Conservation (phyloP, 1,140 invertebrate genomes). For the Solenopsis invicta region DNA sequence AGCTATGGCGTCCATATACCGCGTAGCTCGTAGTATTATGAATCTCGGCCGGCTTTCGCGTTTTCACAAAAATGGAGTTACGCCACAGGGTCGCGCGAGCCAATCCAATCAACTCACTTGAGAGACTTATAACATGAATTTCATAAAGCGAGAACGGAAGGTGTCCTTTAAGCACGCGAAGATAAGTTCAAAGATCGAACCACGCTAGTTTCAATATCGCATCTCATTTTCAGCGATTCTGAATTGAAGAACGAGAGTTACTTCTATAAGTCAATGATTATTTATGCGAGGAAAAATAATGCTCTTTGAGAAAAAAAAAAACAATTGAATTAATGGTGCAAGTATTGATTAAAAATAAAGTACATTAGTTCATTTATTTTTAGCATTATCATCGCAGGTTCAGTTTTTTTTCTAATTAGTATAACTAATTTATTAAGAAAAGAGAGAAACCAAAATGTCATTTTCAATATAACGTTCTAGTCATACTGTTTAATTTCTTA, state of each 20-base stretch:
- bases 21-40: slow-evolving; percentile 34
- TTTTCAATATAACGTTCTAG: not conserved
- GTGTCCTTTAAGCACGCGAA: slow-evolving; percentile 8
- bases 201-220: not conserved
- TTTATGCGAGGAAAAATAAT: slow-evolving; percentile 36
- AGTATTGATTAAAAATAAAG: not conserved
- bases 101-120: slow-evolving; percentile 72
- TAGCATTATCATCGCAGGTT: not conserved
- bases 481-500: not conserved
- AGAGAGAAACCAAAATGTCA: not conserved
- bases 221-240: not conserved
- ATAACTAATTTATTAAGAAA: too few relatives aligned
- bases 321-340: not conserved
- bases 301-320: not conserved
- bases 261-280: not conserved
- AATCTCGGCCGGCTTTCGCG: slow-evolving; percentile 66
- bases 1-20: slow-evolving; percentile 62
- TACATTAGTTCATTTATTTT: not conserved
- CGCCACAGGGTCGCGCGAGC: slow-evolving; percentile 36
- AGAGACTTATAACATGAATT: slow-evolving; percentile 71
- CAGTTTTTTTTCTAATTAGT: not conserved
- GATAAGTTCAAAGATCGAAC: slow-evolving; percentile 17
- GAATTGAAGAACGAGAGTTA: not conserved
- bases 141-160: slow-evolving; percentile 63
- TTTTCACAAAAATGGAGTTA: slow-evolving; percentile 65